Base-by-base conservation (phyloP, 2,113 vertebrate genomes). In the Nesogale talazaci region DNA sequence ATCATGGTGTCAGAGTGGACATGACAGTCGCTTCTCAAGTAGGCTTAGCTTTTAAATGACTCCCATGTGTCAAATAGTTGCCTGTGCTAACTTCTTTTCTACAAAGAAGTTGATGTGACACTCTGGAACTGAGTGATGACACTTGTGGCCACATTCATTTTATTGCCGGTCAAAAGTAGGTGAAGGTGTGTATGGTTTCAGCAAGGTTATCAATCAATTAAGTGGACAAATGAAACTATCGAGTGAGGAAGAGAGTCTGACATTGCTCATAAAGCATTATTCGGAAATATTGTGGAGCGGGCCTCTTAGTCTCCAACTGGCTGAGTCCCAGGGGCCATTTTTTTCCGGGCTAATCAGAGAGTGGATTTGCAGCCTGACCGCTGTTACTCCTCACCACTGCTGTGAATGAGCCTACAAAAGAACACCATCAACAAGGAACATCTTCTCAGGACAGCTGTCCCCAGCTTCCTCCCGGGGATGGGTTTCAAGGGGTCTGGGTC, bases 341-440 rank as follows among this genome's bases (percentile, higher is more conserved):
- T 92, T 63, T n/a, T n/a, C 69, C 83, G 34, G 75, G 9, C 20
- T 80, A 83, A 91, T 36, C 12, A 6, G n/a, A 90, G 74, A n/a
- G 34, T 70, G 86, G 40, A 69, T 46, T 93, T 94, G 87, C 78
- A 52, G 29, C 23, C 52, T 25, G 29, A 86, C 78, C 9, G 15
- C 40, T 31, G 23, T 34, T 70, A 76, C 40, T 89, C 72, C 61
- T 89, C 74, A 86, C 72, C 36, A 59, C 81, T 67, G 78, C 52
- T 76, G 65, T 2, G 17, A 78, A 2, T 88, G 65, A 83, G 23
- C 83, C 40, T 57, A 67, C 29, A 29, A 7, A 74, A 76, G 74
- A 70, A 40, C 12, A 9, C 80, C 42, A 46, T 81, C 65, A 93
- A 83, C 22, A 83, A 93, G 85, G 36, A 83, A 76, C 4, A 56